Conservation (phyloP, 2,113 vertebrate genomes). For the Garra rufa region DNA sequence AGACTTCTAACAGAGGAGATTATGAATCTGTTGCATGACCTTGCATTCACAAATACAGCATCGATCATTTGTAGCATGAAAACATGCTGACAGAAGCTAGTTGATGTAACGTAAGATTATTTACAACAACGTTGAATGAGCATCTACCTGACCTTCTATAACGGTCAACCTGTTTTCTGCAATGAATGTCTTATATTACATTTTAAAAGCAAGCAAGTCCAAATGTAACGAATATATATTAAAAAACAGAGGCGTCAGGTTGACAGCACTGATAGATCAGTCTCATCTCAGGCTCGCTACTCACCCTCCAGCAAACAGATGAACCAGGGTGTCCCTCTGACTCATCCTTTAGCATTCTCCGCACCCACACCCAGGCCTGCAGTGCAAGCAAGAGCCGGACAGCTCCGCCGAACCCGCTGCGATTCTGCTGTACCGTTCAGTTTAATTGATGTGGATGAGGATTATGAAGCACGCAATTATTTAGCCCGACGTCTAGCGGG, state of each 20-base stretch:
- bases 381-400: constrained; percentile 48
- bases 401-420: constrained; percentile 15
- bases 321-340: constrained; percentile 93
- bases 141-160: background rate
- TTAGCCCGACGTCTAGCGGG: constrained; percentile 13
- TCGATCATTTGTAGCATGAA: background rate
- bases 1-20: background rate
- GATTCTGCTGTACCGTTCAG: background rate
- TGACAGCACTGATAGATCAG: background rate
- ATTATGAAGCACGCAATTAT: background rate
- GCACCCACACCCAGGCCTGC: constrained; percentile 64
- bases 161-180: background rate
- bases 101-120: background rate
- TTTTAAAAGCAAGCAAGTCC: background rate
- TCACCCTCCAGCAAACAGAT: constrained; percentile 95
- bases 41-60: background rate
- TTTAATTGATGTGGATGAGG: background rate
- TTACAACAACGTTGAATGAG: background rate
- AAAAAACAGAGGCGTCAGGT: background rate
- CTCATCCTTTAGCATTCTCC: constrained; percentile 89
- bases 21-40: background rate
- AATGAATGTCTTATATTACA: background rate
- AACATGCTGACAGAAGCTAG: background rate
- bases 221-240: background rate
- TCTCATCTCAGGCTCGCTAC: constrained; percentile 52